Base-by-base conservation (phyloP, 1,140 invertebrate species). In the Cydia amplana region DNA sequence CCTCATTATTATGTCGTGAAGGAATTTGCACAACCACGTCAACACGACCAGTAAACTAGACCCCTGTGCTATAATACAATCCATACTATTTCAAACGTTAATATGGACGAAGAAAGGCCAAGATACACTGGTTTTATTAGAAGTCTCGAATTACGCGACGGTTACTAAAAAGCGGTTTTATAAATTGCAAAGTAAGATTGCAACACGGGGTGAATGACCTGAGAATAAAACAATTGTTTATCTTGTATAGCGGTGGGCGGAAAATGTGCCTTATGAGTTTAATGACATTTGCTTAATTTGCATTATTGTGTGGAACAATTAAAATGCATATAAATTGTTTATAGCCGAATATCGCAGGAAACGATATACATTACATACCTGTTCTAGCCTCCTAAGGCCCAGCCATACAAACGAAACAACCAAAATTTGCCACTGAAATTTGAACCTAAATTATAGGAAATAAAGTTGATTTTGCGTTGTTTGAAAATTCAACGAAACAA, bases 1-100 rank as follows among this genome's bases (percentile, higher is more conserved):
- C 32, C 16, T 18, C 65, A n/a, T 70, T 70, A 67, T 67, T 67
- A 70, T 70, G 65, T 70, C 65, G 65, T 70, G 65, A 70, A 70
- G 16, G 65, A 70, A 70, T 70, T 70, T 70, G 18, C 65, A 70
- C 65, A 70, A 28, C n/a, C 65, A 36, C 43, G 65, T 70, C 65
- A 70, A 40, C n/a, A 60, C 23, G 1, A 70, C 65, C 65, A 40
- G 6, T 18, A 14, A 70, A 12, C 25, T 12, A 18, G 65, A 43
- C n/a, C 65, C 36, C 32, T 20, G 65, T 70, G 16, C 65, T 18
- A 32, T 70, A 32, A 67, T 25, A 67, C 2, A 16, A 6, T n/a
- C n/a, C 5, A 67, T 67, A 36, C 64, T 32, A 6, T 20, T 4
- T 64, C 25, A 14, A 0, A 14, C 12, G 14, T 43, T 46, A 46